Percentiles rank a stretch among this genome's conserved stretches.
These are phyloP conservation scores for Drosophila eugracilis DNA, from an alignment of 1,140 invertebrate species.

Conservation along the genomic window DNA sequence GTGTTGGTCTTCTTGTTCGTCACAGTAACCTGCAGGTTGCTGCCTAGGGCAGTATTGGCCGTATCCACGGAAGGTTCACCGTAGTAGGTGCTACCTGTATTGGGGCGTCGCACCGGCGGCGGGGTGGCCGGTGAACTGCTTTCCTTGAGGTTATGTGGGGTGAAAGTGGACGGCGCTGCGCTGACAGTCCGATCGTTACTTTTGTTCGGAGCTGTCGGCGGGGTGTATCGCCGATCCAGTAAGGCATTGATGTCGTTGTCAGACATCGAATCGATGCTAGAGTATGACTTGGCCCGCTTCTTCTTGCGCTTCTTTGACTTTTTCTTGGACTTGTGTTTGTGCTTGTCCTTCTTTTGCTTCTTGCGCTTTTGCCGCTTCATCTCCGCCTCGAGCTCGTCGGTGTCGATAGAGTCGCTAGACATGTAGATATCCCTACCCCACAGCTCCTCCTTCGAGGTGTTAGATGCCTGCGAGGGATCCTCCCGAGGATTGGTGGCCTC, in stretches of 20 bases:
- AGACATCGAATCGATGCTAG: conserved; percentile 87
- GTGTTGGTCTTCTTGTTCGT: conserved; percentile 61
- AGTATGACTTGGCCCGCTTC: conserved; percentile 87
- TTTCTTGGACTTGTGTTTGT: conserved; percentile 87
- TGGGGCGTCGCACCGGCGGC: conserved; percentile 74
- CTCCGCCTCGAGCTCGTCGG: conserved; percentile 79
- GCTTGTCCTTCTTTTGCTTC: conserved; percentile 87
- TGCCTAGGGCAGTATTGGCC: conserved; percentile 37
- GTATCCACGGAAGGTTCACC: conserved; percentile 38
- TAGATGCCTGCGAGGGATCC: conserved; percentile 37
- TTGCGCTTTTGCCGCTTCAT: conserved; percentile 85
- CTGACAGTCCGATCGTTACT: conserved; percentile 84
- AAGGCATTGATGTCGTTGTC: conserved; percentile 85
- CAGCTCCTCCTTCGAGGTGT: conserved; percentile 62
- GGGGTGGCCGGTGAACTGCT: conserved; percentile 87
- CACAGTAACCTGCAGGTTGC: conserved; percentile 74
- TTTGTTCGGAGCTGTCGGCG: conserved; percentile 75
- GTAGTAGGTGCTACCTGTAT: conserved; percentile 56
- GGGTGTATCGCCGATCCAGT: conserved; percentile 84
- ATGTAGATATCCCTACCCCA: conserved; percentile 62
- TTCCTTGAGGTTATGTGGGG: conserved; percentile 74
- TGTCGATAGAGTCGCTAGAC: conserved; percentile 77
- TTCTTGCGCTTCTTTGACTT: conserved; percentile 90
- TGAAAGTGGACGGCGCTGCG: conserved; percentile 81
- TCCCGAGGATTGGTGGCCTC: conserved; percentile 57